Evolutionary conservation across 2,797 vertebrate species (phyloP).

Genomic region (Syngnathus rostellatus): DNA sequence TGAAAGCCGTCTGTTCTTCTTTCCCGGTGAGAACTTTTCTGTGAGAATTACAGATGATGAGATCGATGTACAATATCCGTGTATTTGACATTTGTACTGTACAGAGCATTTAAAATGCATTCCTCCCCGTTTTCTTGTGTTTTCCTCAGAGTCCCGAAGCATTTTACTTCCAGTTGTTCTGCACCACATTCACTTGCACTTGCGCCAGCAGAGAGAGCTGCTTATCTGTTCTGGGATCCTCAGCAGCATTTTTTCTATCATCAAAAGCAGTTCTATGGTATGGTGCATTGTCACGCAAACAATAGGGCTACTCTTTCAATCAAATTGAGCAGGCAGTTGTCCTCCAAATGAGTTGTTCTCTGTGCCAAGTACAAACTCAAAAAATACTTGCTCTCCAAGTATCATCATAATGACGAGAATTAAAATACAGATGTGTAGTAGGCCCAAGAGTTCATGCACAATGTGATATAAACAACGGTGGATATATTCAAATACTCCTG

Average conservation of each 20-base stretch:
- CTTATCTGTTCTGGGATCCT: constrained; percentile 98
- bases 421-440: no score
- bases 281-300: not conserved
- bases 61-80: not conserved
- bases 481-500: no score
- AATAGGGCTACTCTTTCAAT: not conserved
- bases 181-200: constrained; percentile 96
- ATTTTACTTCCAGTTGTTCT: constrained; percentile 94
- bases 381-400: no score
- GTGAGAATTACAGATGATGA: not conserved
- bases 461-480: no score
- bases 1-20: constrained; percentile 94
- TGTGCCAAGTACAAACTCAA: no score
- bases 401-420: no score
- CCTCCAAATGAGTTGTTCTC: not conserved
- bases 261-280: constrained; percentile 94
- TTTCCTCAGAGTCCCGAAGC: constrained; percentile 85
- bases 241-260: constrained; percentile 95
- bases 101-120: not conserved
- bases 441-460: no score
- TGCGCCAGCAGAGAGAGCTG: constrained; percentile 97
- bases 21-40: constrained; percentile 74
- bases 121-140: not conserved
- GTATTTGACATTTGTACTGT: not conserved
- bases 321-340: not conserved